phyloP scores from a whole-genome alignment of 2,888 invertebrate species.

The Eupithecia subumbrata region DNA sequence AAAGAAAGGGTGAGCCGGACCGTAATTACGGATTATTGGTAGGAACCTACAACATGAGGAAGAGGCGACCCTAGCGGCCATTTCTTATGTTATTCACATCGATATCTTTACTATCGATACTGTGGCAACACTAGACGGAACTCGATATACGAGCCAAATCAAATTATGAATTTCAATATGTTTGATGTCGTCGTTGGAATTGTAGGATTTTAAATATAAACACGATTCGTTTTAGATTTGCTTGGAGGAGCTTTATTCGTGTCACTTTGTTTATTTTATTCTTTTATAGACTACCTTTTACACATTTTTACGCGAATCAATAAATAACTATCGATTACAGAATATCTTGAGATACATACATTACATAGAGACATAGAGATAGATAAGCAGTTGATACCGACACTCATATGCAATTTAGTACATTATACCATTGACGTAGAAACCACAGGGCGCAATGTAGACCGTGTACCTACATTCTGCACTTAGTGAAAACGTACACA shows the following conservation, averaged over 20 bases:
- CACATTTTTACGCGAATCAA: too few species aligned
- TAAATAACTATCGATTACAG: too few species aligned
- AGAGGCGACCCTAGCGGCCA: constrained; percentile 30
- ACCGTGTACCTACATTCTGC: neutral
- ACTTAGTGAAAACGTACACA: neutral
- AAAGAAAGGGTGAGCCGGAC: constrained; percentile 24
- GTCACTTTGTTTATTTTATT: neutral
- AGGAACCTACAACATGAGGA: constrained; percentile 17
- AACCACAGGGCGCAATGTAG: neutral
- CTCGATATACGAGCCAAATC: constrained; percentile 13
- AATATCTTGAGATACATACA: too few species aligned
- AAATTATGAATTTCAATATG: neutral
- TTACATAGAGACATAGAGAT: too few species aligned
- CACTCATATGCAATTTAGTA: neutral
- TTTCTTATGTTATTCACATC: constrained; percentile 38
- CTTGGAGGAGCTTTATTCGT: neutral
- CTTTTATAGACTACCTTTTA: too few species aligned
- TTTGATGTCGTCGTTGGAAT: neutral
- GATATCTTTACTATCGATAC: constrained; percentile 25
- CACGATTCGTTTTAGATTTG: neutral
- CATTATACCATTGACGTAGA: too few species aligned
- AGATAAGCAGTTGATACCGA: neutral
- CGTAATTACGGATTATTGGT: constrained; percentile 34
- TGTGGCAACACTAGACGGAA: constrained; percentile 9
- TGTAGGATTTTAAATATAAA: neutral